Evolutionary conservation across 2,113 vertebrate species (phyloP), one percentile per base, ranked within the genome.

Genomic region (Rynchops niger): DNA sequence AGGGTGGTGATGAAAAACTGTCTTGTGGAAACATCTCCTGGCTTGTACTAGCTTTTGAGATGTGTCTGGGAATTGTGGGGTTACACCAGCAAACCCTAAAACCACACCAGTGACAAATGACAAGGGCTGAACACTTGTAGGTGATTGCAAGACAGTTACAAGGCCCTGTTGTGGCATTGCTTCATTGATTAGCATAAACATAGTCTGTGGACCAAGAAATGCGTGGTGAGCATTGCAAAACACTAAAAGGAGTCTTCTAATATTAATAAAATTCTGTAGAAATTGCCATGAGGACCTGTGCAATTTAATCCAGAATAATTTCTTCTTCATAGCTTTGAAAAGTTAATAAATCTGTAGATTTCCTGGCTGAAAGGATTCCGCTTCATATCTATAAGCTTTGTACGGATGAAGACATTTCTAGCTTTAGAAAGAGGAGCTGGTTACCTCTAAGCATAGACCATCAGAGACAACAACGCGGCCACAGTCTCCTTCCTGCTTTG

Each of bases 261-360:
- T 38, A 23, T 27, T 32, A 13, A 12, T 14, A 38, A 10, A 1
- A 20, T 53, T 19, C 40, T 43, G 30, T 47, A 56, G 49, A 47
- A 56, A 12, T 42, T 85, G 9, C 17, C 0, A 0, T 17, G n/a
- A 62, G 23, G n/a, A 49, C 34, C 27, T 43, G 42, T 32, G 50
- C 34, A 45, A 73, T 77, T 18, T 63, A 61, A 67, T 36, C 21
- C 12, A 27, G 18, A 74, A 21, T 7, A 30, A 34, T 55, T 72
- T 45, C 23, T 50, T 49, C 50, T 59, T 66, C 10, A 15, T 6
- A 45, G 2, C 6, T 40, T 45, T 1, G 6, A 56, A 15, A 40
- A 82, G 27, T 34, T 18, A 16, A 23, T 40, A 36, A 70, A 82
- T 14, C 11, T 45, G 21, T 42, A 50, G 23, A 21, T 53, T 67